Evolutionary conservation across 2,888 invertebrate species (phyloP).

Genomic region (Steinernema scapterisci): DNA sequence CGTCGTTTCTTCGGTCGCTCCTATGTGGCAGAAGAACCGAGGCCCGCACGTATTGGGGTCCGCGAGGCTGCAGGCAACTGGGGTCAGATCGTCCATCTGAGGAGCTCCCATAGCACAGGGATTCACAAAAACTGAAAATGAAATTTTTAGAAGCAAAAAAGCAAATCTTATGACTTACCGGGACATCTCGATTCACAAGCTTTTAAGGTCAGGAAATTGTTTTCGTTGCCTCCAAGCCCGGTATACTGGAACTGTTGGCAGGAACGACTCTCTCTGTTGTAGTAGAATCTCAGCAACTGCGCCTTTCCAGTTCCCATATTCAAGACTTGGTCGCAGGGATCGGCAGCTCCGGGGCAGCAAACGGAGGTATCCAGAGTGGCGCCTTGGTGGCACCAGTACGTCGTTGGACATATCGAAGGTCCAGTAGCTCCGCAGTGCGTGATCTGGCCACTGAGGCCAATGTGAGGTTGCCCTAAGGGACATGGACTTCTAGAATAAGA

Average conservation of each 20-base stretch:
- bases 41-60: slow-evolving; percentile 33
- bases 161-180: slow-evolving; percentile 11
- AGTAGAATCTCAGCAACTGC: slow-evolving; percentile 45
- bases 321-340: slow-evolving; percentile 64
- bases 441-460: slow-evolving; percentile 39
- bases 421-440: slow-evolving; percentile 44
- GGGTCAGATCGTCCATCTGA: slow-evolving; percentile 15
- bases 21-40: slow-evolving; percentile 39
- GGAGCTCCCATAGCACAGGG: slow-evolving; percentile 37
- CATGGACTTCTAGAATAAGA: slow-evolving; percentile 37
- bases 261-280: slow-evolving; percentile 17
- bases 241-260: slow-evolving; percentile 40
- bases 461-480: slow-evolving; percentile 41
- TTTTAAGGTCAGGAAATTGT: slow-evolving; percentile 36
- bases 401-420: slow-evolving; percentile 42
- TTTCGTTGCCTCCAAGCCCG: slow-evolving; percentile 40
- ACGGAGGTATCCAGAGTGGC: slow-evolving; percentile 41
- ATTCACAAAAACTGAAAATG: slow-evolving; percentile 37
- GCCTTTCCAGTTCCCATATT: slow-evolving; percentile 62
- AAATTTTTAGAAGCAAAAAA: neutral
- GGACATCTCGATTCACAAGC: slow-evolving; percentile 38
- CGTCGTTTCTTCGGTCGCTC: slow-evolving; percentile 36
- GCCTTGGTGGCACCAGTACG: slow-evolving; percentile 47
- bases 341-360: slow-evolving; percentile 51
- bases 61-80: slow-evolving; percentile 32